A percentile compares a stretch with the other conserved stretches of the same genome.
Evolutionary conservation across 37 sponge, comb jelly and placozoan species (phyloP).

Genomic region (Ianthella basta): DNA sequence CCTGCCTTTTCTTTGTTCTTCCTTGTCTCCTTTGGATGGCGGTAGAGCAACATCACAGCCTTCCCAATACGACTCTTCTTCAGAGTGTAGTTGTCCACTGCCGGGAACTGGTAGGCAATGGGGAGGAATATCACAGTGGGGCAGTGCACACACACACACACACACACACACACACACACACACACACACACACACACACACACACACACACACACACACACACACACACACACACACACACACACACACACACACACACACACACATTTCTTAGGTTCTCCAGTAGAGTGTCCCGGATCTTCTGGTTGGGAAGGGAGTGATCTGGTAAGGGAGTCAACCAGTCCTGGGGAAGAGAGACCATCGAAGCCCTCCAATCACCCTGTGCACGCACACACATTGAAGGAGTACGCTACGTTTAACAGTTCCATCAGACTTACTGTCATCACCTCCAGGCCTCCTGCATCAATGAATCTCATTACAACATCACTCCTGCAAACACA

Average conservation of each 20-base stretch:
- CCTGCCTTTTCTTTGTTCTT: slow-evolving; percentile 91
- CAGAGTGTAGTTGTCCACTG: slow-evolving; percentile 68
- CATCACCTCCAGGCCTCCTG: slow-evolving; percentile 7
- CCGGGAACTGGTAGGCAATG: slow-evolving; percentile 48
- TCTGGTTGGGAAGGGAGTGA: slow-evolving; percentile 90
- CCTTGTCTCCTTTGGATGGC: slow-evolving; percentile 91
- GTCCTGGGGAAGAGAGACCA: slow-evolving; percentile 50
- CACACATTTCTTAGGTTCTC: slow-evolving; percentile 5
- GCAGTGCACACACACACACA: slow-evolving; percentile 5
- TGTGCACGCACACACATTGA: not conserved
- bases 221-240: not conserved
- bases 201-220: not conserved
- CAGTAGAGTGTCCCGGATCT: slow-evolving; percentile 85
- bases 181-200: slow-evolving; percentile 6
- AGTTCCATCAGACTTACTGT: slow-evolving; percentile 3
- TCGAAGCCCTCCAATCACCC: not conserved
- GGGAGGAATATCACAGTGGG: not conserved
- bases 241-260: slow-evolving; percentile 3
- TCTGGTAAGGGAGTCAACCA: slow-evolving; percentile 98
- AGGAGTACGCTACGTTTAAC: not conserved
- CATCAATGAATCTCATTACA: not conserved
- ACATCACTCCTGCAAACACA: slow-evolving; percentile 4
- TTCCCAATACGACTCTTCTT: slow-evolving; percentile 94
- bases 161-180: not conserved
- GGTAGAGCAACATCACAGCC: slow-evolving; percentile 96